phyloP scores from a whole-genome alignment of 2,797 vertebrate species.

The Pseudochirops corinnae region DNA sequence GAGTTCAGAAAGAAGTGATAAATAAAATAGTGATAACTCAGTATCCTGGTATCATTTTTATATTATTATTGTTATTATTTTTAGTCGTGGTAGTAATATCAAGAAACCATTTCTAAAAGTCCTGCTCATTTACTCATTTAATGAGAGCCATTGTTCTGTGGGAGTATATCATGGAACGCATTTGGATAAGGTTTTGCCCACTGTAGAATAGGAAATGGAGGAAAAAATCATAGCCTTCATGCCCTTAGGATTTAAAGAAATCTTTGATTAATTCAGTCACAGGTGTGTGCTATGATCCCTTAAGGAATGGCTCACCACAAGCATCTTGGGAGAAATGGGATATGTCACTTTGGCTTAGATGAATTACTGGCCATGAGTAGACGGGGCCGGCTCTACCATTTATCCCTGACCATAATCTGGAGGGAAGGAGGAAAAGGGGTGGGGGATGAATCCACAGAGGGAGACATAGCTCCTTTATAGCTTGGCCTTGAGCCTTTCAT shows the following conservation, averaged over 20 bases:
- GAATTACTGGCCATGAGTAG: background rate
- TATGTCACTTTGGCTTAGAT: background rate
- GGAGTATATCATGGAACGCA: background rate
- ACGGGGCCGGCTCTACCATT: background rate
- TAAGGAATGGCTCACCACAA: background rate
- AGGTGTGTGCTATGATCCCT: background rate
- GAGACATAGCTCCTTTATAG: background rate
- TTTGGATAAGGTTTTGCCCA: background rate
- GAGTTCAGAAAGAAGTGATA: background rate
- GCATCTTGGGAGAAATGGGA: background rate
- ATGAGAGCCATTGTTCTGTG: background rate
- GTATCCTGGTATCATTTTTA: background rate
- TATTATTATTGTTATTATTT: background rate
- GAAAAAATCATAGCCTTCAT: background rate
- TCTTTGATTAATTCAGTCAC: background rate
- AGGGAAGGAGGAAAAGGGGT: too few relatives aligned
- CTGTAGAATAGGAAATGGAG: background rate
- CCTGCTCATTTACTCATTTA: background rate
- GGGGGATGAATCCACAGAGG: background rate
- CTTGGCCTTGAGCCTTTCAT: background rate
- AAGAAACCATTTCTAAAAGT: background rate
- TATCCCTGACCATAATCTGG: conserved; percentile 10
- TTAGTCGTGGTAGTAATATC: background rate
- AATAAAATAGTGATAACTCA: background rate
- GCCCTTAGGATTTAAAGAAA: background rate